Evolutionary conservation across 2,888 invertebrate species (phyloP).

Genomic region (Synergus umbraculus): DNA sequence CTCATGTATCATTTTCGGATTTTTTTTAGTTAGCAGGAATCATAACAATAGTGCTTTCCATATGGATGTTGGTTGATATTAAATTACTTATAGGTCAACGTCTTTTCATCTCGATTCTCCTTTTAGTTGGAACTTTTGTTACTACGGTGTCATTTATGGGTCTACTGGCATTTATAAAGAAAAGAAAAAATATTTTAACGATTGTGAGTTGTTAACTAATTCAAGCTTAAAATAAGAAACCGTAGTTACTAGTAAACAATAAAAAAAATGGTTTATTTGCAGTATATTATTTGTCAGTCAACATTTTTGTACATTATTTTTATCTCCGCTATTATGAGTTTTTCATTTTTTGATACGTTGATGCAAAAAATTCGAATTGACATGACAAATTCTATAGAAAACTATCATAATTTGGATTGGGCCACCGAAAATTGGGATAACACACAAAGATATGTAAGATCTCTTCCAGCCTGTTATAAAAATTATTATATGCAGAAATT

Average conservation of each 20-base stretch:
- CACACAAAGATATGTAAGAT: constrained; percentile 66
- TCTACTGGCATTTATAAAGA: constrained; percentile 60
- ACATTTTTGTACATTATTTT: constrained; percentile 60
- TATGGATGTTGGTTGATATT: constrained; percentile 62
- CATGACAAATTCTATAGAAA: constrained; percentile 61
- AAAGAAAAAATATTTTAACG: constrained; percentile 55
- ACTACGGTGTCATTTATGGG: constrained; percentile 59
- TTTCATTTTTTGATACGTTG: constrained; percentile 63
- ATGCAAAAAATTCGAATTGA: constrained; percentile 61
- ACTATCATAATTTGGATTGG: constrained; percentile 60
- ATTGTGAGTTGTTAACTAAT: constrained; percentile 53
- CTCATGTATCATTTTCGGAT: neutral
- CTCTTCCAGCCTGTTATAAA: neutral
- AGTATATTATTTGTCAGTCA: constrained; percentile 63
- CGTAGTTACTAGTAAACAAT: neutral
- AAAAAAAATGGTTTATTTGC: constrained; percentile 40
- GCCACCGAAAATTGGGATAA: constrained; percentile 67
- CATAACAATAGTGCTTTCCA: constrained; percentile 58
- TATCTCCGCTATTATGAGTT: constrained; percentile 61
- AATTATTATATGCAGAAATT: neutral
- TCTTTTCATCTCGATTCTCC: constrained; percentile 59
- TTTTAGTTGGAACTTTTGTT: constrained; percentile 58
- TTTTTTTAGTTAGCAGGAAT: constrained; percentile 63
- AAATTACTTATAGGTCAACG: constrained; percentile 63
- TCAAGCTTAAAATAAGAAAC: too few relatives aligned